Conservation (phyloP, 2,113 vertebrate genomes). For the Trematocara variabile region DNA sequence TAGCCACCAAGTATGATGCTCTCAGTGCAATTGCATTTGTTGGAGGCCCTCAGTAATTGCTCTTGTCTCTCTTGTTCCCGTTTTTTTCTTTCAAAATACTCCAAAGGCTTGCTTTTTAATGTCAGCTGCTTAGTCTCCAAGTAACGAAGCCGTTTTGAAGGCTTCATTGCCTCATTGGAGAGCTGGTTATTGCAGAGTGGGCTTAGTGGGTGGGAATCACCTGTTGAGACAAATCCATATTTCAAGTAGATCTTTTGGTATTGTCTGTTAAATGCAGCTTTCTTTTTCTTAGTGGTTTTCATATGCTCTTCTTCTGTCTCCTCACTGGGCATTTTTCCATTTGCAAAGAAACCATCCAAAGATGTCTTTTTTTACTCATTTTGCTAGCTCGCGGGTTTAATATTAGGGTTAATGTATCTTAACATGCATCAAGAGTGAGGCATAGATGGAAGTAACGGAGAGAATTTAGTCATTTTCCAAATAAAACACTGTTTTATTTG, state of each 20-base stretch:
- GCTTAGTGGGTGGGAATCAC: background rate
- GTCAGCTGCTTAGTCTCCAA: background rate
- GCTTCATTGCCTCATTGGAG: background rate
- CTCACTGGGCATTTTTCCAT: background rate
- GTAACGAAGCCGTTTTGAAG: background rate
- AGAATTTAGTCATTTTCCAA: background rate
- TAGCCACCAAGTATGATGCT: background rate
- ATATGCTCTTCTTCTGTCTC: background rate
- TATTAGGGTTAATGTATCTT: background rate
- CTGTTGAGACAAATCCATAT: background rate
- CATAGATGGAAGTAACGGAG: background rate
- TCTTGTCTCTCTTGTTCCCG: background rate
- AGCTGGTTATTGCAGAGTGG: background rate
- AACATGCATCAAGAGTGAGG: background rate
- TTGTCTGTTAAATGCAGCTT: background rate
- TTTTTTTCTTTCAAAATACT: background rate
- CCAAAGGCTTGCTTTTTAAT: background rate
- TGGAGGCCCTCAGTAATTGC: background rate
- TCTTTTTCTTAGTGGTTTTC: background rate
- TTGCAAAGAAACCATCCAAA: background rate
- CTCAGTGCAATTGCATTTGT: background rate
- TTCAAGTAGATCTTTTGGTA: background rate
- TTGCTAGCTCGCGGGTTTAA: background rate
- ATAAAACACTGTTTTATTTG: background rate
- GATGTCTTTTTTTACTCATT: background rate